Evolutionary conservation across 2,797 vertebrate genomes (phyloP).

Genomic region (Microtus californicus): DNA sequence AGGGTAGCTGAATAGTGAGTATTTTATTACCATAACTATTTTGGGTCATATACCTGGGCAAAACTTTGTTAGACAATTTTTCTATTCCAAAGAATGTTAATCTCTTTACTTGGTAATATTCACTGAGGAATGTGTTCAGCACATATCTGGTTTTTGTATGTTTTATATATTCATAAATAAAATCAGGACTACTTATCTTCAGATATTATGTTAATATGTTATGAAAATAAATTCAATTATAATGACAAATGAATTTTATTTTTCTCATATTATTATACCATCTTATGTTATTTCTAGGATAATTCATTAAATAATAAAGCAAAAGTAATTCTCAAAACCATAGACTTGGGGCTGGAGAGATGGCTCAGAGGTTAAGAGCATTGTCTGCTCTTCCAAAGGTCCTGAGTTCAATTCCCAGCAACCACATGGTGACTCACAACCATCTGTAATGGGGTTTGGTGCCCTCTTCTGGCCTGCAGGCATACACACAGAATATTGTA

Average conservation of each 20-base stretch:
- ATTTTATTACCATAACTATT: constrained; percentile 22
- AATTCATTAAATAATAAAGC: not conserved
- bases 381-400: no score
- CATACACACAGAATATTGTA: no score
- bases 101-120: not conserved
- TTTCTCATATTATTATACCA: not conserved
- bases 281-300: not conserved
- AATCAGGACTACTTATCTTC: not conserved
- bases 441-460: no score
- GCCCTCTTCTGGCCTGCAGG: no score
- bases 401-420: no score
- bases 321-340: not conserved
- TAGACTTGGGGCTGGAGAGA: no score
- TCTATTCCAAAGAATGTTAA: not conserved
- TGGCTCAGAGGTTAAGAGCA: no score
- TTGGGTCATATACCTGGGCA: not conserved
- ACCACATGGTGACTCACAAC: no score
- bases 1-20: not conserved
- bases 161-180: not conserved
- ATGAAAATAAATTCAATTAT: constrained; percentile 8
- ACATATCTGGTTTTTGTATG: not conserved
- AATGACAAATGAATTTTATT: not conserved
- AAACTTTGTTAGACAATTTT: not conserved
- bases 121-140: not conserved
- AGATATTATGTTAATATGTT: not conserved